Evolutionary conservation across 2,113 vertebrate species (phyloP).

Genomic region (Glaucomys volans): DNA sequence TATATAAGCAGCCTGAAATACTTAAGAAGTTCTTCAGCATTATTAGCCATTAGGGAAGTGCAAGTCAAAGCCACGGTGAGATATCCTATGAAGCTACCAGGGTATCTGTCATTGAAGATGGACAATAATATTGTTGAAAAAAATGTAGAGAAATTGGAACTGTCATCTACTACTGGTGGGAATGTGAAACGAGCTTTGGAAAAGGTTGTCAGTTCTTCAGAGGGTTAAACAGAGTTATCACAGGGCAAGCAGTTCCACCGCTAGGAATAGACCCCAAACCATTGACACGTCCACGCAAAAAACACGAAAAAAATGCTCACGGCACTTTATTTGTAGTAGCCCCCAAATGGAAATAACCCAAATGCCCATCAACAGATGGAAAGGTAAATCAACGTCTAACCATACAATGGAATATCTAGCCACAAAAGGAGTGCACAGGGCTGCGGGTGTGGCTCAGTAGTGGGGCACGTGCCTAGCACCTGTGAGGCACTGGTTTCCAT

Average conservation of each 20-base stretch:
- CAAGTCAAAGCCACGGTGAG: neutral
- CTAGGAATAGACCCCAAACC: neutral
- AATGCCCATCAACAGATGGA: neutral
- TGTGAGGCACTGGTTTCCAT: no score
- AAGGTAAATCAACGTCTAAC: neutral
- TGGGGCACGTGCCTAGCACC: no score
- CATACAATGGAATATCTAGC: neutral
- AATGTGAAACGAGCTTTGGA: neutral
- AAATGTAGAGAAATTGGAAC: neutral
- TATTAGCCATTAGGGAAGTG: neutral
- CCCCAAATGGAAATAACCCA: neutral
- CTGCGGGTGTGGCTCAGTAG: no score
- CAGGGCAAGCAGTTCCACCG: neutral
- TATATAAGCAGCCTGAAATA: neutral
- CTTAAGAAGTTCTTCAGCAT: neutral
- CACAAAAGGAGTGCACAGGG: neutral
- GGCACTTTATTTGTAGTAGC: neutral
- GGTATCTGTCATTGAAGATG: neutral
- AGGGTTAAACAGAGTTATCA: neutral
- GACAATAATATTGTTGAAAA: neutral
- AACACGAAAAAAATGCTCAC: neutral
- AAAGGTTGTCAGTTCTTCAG: conserved; percentile 13
- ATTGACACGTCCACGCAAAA: neutral
- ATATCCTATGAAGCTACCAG: neutral
- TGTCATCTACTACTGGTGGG: neutral